Base-by-base conservation (phyloP, 1,140 invertebrate genomes). In the Drosophila varians region DNA sequence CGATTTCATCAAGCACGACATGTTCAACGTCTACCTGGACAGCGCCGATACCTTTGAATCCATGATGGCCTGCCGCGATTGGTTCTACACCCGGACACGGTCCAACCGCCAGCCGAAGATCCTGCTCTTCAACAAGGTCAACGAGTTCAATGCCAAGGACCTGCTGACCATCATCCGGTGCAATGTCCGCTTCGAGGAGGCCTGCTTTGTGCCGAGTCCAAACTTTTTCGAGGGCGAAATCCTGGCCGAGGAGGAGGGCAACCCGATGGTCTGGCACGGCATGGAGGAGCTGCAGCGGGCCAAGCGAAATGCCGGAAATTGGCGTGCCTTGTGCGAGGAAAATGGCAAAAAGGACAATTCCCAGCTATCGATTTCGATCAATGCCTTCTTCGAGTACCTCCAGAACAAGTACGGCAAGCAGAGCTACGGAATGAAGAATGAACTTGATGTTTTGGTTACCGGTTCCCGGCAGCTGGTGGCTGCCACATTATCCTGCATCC, bases 1-100 rank as follows among this genome's bases (percentile, higher is more conserved):
- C 55, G 96, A 97, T 80, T 91, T 95, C 6, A 87, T 95, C 11
- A 86, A 86, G 0, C 68, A 89, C 4, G 83, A 91, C 19, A 92
- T 92, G 62, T 91, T 91, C 36, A 74, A 87, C 7, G 98, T 95
- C 87, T 99, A 95, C 87, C 84, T 99, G 43, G 99, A 99, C 92
- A 98, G 98, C 3, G 99, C 98, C 4, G 98, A 99, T 89, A 99
- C 98, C 0, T 80, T 92, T 4, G 97, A 98, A 86, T 99, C 98
- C 91, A 95, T 99, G 73, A 89, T 94, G 62, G 94, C 95, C 36
- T 98, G 98, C 90, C 91, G 92, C 0, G 91, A 94, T 9, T 99
- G 98, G 98, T 99, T 97, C 82, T 70, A 90, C 36, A 79, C 92
- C 9, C 74, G 92, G 25, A 92, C 91, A 0, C 12, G 71, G 31